phyloP scores from a whole-genome alignment of 2,797 vertebrate genomes.

The Sebastes matsubarae region DNA sequence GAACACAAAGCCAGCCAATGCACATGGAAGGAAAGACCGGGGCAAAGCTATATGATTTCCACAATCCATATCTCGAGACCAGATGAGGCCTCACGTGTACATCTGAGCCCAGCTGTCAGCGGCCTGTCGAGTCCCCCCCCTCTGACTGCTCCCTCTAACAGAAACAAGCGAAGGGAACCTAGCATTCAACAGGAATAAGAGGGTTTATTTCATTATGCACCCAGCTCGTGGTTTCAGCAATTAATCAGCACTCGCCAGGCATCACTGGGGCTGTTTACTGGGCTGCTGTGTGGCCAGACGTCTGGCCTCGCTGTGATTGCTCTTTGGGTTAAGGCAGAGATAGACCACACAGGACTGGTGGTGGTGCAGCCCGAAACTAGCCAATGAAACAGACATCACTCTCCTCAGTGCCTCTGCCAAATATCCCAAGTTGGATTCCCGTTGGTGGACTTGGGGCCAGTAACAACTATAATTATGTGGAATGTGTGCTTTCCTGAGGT shows the following conservation, averaged over 20 bases:
- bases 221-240: constrained; percentile 61
- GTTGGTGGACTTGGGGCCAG: constrained; percentile 69
- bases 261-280: constrained; percentile 59
- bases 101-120: constrained; percentile 55
- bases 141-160: constrained; percentile 22
- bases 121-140: constrained; percentile 5
- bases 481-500: constrained; percentile 80
- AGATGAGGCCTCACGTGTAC: constrained; percentile 52
- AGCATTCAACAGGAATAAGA: constrained; percentile 31
- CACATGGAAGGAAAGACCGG: constrained; percentile 31
- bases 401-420: constrained; percentile 70
- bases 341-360: constrained; percentile 79
- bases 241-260: constrained; percentile 63
- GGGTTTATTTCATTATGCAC: constrained; percentile 58
- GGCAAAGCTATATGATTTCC: constrained; percentile 45
- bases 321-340: constrained; percentile 60
- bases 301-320: constrained; percentile 66
- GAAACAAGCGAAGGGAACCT: constrained; percentile 52
- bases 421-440: constrained; percentile 69
- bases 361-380: constrained; percentile 53
- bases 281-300: constrained; percentile 69
- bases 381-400: constrained; percentile 65
- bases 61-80: constrained; percentile 50
- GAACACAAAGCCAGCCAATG: constrained; percentile 42
- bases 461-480: constrained; percentile 82